Conservation (phyloP, 1,140 invertebrate genomes). For the Geopemphigus sp. region DNA sequence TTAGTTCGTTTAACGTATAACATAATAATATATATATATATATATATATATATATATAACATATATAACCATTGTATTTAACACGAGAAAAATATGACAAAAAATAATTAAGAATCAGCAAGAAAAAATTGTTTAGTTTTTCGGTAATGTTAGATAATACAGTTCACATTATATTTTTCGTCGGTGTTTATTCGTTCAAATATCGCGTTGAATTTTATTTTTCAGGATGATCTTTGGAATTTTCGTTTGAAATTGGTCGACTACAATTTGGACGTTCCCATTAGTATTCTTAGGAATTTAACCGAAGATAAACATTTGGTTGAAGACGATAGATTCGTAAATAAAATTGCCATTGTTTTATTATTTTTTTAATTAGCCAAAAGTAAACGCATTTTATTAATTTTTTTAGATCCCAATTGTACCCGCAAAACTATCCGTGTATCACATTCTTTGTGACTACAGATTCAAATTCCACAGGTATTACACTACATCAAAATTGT, state of each 20-base stretch:
- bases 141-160: too few species aligned
- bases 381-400: not conserved
- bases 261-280: not conserved
- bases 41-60: too few species aligned
- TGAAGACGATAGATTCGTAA: constrained; percentile 18
- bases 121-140: too few species aligned
- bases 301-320: constrained; percentile 20
- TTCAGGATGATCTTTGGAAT: not conserved
- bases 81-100: too few species aligned
- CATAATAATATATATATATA: too few species aligned
- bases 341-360: not conserved
- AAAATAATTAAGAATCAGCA: too few species aligned
- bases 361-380: not conserved
- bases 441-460: not conserved
- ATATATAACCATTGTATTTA: too few species aligned
- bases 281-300: not conserved
- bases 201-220: not conserved
- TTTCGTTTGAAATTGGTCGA: not conserved
- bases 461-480: not conserved
- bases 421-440: not conserved
- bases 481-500: not conserved
- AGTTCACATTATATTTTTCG: too few species aligned
- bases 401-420: not conserved
- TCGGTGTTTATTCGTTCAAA: not conserved
- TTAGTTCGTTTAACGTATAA: too few species aligned